Conservation (phyloP, 2,888 invertebrate genomes). For the Cataglyphis rosenhaueri region DNA sequence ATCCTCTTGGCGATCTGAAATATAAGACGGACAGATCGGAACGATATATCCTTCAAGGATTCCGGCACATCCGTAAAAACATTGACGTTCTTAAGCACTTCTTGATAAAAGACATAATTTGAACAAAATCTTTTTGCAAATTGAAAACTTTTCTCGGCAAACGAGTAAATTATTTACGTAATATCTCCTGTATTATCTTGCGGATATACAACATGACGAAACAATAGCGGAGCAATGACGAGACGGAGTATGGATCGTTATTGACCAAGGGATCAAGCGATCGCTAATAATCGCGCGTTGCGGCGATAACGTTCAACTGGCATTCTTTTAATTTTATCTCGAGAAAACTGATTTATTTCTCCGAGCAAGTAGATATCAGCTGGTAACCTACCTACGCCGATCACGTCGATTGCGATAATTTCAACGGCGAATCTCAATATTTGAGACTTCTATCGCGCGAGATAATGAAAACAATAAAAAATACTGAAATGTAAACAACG, state of each 20-base stretch:
- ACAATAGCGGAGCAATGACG: slow-evolving; percentile 46
- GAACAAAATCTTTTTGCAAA: background rate
- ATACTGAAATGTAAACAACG: background rate
- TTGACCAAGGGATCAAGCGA: slow-evolving; percentile 51
- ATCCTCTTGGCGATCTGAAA: background rate
- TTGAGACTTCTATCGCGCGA: background rate
- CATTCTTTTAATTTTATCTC: background rate
- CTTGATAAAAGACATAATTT: background rate
- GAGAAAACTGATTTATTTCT: slow-evolving; percentile 15
- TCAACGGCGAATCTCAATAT: background rate
- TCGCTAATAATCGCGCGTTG: slow-evolving; percentile 51
- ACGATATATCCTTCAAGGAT: background rate
- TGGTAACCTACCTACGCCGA: background rate
- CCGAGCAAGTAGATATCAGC: slow-evolving; percentile 45
- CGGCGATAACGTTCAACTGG: slow-evolving; percentile 13
- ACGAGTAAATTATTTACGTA: slow-evolving; percentile 11
- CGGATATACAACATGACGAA: slow-evolving; percentile 23
- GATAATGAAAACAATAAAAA: background rate
- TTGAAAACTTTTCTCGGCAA: background rate
- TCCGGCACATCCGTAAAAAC: background rate
- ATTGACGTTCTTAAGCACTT: background rate
- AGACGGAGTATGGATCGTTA: slow-evolving; percentile 19
- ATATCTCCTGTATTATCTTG: slow-evolving; percentile 29
- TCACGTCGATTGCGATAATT: background rate
- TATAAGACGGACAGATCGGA: slow-evolving; percentile 14